Conservation (phyloP, 2,113 vertebrate species). For the Lethenteron reissneri region DNA sequence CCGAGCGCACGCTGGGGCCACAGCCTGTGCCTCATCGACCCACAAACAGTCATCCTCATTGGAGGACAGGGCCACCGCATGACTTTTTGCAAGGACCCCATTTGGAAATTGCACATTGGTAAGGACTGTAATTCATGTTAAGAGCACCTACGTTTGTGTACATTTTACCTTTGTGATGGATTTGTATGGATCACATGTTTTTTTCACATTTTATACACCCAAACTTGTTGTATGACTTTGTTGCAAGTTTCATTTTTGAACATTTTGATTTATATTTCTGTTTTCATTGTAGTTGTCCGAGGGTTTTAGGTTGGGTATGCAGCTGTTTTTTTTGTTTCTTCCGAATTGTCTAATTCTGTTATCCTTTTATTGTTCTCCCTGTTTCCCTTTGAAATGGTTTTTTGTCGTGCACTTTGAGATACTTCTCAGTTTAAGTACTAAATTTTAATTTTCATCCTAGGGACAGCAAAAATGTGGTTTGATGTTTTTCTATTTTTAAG, state of each 20-base stretch:
- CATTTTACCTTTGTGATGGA: not conserved
- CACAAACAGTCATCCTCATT: constrained; percentile 38
- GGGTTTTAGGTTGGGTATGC: not conserved
- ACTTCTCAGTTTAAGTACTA: too few species aligned
- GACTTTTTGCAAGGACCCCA: constrained; percentile 27
- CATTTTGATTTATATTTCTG: not conserved
- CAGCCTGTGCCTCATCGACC: constrained; percentile 45
- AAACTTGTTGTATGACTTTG: not conserved
- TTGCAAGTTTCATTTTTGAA: not conserved
- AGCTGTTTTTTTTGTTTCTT: too few species aligned
- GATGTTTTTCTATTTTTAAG: too few species aligned
- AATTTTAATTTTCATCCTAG: too few species aligned
- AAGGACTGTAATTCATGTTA: not conserved
- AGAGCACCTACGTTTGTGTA: too few species aligned
- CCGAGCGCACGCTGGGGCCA: constrained; percentile 48
- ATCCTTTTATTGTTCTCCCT: too few species aligned
- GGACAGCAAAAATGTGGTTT: too few species aligned
- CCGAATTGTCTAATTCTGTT: too few species aligned
- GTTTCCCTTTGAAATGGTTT: too few species aligned
- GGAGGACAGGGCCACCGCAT: constrained; percentile 36
- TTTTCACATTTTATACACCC: not conserved
- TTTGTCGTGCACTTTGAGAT: too few species aligned
- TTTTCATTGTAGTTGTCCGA: not conserved
- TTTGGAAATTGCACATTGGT: constrained; percentile 68
- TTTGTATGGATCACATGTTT: not conserved